phyloP scores from a whole-genome alignment of 1,140 invertebrate species.

The Panagrolaimus sp. region DNA sequence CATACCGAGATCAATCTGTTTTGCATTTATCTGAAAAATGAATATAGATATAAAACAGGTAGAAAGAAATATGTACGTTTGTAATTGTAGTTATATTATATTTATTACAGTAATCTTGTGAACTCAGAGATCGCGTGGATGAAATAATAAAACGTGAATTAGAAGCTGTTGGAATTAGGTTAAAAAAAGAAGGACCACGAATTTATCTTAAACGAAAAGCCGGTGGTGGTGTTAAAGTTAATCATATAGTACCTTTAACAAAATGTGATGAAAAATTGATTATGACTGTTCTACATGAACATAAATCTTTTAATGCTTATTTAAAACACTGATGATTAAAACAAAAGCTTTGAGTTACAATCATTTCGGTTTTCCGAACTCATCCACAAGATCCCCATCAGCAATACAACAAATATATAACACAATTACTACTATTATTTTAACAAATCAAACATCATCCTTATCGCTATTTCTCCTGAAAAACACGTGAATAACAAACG shows the following conservation, averaged over 20 bases:
- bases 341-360: no score
- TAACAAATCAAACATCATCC: background rate
- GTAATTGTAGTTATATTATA: no score
- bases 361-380: no score
- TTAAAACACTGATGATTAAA: no score
- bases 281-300: constrained; percentile 90
- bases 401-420: no score
- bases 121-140: no score
- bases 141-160: constrained; percentile 97
- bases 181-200: constrained; percentile 81
- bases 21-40: background rate
- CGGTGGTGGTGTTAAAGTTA: constrained; percentile 88
- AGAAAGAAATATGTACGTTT: background rate
- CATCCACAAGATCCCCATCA: no score
- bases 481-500: background rate
- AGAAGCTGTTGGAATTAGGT: constrained; percentile 91
- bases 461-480: background rate
- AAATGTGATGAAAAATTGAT: constrained; percentile 91
- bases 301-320: constrained; percentile 97
- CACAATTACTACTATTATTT: no score
- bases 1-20: background rate
- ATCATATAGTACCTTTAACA: constrained; percentile 77
- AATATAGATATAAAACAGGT: constrained; percentile 21
- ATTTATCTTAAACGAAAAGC: constrained; percentile 94
- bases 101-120: no score